Conservation (phyloP, 2,888 invertebrate species). For the Hirtodrosophila confusa region DNA sequence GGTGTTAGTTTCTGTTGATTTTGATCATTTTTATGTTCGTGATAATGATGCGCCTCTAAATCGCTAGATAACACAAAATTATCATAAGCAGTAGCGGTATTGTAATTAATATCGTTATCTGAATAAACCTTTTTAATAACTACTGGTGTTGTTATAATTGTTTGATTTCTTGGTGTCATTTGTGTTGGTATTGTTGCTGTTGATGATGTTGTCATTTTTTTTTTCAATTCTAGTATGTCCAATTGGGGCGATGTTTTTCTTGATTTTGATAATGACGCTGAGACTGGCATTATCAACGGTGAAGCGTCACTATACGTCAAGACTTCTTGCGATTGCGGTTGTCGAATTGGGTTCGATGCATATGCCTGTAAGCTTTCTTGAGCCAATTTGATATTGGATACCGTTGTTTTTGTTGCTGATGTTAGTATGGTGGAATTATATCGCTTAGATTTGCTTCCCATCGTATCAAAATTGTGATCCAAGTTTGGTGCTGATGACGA, state of each 20-base stretch:
- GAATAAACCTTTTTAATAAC: conserved; percentile 78
- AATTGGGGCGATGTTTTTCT: conserved; percentile 61
- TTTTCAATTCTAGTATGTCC: conserved; percentile 34
- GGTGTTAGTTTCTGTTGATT: conserved; percentile 13
- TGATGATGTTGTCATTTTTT: conserved; percentile 12
- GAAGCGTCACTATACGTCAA: conserved; percentile 25
- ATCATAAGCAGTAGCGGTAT: conserved; percentile 19
- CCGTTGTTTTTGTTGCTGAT: conserved; percentile 26
- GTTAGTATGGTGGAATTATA: conserved; percentile 24
- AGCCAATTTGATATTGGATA: conserved; percentile 45
- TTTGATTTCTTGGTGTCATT: conserved; percentile 48
- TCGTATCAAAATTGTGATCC: conserved; percentile 83
- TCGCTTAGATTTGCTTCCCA: conserved; percentile 64
- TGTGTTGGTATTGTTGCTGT: conserved; percentile 24
- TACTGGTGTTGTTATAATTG: conserved; percentile 65
- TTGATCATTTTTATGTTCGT: conserved; percentile 10
- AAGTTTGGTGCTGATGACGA: conserved; percentile 81
- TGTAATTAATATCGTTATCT: conserved; percentile 76
- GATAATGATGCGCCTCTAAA: conserved; percentile 22
- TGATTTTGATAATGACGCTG: conserved; percentile 58
- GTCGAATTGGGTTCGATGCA: conserved; percentile 54
- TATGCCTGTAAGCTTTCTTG: conserved; percentile 32
- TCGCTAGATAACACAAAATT: conserved; percentile 20
- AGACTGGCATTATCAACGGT: conserved; percentile 10
- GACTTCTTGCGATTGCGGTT: conserved; percentile 41